Percentiles rank a stretch among this genome's conserved stretches.
phyloP scores from a whole-genome alignment of 2,113 vertebrate species.

The Peromyscus californicus region DNA sequence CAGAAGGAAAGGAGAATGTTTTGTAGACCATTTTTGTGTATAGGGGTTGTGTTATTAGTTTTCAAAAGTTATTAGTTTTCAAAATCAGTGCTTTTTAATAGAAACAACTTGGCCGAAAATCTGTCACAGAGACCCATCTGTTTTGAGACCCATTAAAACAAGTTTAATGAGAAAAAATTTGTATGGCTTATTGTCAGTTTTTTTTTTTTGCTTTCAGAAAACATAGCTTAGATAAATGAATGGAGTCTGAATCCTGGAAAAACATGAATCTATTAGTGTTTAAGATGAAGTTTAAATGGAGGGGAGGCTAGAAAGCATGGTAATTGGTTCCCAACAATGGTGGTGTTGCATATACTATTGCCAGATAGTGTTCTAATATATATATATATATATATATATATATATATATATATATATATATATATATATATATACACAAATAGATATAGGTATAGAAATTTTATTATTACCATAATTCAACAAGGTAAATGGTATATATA shows the following conservation, averaged over 20 bases:
- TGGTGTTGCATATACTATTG: background rate
- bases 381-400: background rate
- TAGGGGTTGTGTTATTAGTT: slow-evolving; percentile 79
- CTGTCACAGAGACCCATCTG: slow-evolving; percentile 92
- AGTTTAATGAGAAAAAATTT: slow-evolving; percentile 86
- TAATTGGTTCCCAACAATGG: background rate
- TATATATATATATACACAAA: background rate
- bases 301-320: background rate
- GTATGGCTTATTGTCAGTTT: background rate
- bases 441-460: background rate
- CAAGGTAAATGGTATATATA: background rate
- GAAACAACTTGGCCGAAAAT: slow-evolving; percentile 91
- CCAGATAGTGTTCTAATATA: background rate
- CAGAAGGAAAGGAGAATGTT: slow-evolving; percentile 96
- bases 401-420: background rate
- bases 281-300: background rate
- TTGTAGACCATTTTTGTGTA: slow-evolving; percentile 87
- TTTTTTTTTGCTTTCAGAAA: background rate
- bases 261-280: background rate
- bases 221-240: background rate
- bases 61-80: slow-evolving; percentile 90
- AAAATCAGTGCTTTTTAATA: slow-evolving; percentile 89
- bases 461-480: background rate
- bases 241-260: background rate
- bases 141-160: slow-evolving; percentile 91